Base-by-base conservation (phyloP, 35 echinoderm and acorn worm species). In the Stichopus chloronotus region DNA sequence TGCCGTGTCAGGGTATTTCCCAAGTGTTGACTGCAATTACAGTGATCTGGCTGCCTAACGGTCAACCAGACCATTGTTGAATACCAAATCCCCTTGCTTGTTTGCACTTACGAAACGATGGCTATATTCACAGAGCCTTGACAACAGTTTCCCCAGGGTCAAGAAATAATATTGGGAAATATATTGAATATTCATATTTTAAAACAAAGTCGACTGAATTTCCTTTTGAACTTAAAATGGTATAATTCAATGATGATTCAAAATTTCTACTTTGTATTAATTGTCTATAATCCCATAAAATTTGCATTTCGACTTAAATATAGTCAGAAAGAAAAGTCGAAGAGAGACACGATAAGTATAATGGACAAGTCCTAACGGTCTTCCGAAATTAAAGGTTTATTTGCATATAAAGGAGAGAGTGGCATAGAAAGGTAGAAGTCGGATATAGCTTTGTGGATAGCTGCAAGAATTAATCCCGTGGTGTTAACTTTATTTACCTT, bases 321-420 rank as follows among this genome's bases (percentile, higher is more conserved):
- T 43, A 43, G 30, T 43, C 30, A 43, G 30, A 43, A 43, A 43
- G 30, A 43, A 43, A 43, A 43, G 30, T 43, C 30, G 30, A 43
- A 1, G 30, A 43, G 3, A 43, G 30, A 43, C 30, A 43, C 30
- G 30, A 1, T 43, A 43, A 43, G 6, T n/a, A 7, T 74, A 74
- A 74, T 74, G 69, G 19, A 74, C 69, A 20, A 74, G 69, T 74
- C 69, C 69, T 74, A 74, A 74, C 69, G 69, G 69, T 74, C 13
- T 7, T n/a, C 22, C 5, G 69, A 74, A 74, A 74, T 74, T 74
- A 74, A 74, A 74, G 6, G 69, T 74, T 19, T 74, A 74, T 74
- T 74, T 74, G 69, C 69, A 74, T 74, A 74, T 74, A 74, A 74
- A 74, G 69, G 69, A 74, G 8, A 5, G 17, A 8, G 69, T 5